Percentiles rank a stretch among this genome's conserved stretches.
Evolutionary conservation across 2,797 vertebrate genomes (phyloP).

Genomic region (Smutsia gigantea): DNA sequence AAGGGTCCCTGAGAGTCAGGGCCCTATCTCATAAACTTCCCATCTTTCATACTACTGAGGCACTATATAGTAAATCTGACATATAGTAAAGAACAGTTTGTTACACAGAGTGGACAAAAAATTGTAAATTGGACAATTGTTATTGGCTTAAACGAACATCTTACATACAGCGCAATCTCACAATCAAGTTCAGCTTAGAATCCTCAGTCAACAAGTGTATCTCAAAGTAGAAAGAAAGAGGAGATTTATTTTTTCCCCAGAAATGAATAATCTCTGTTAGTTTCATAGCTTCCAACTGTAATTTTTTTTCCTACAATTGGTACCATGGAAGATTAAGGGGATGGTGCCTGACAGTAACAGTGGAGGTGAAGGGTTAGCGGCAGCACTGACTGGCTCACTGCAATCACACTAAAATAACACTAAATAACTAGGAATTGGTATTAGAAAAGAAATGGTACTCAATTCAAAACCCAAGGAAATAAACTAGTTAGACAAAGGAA

Average conservation of each 20-base stretch:
- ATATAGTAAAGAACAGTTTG: background rate
- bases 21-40: background rate
- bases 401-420: background rate
- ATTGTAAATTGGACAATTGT: background rate
- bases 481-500: background rate
- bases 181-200: background rate
- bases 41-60: background rate
- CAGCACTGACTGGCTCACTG: background rate
- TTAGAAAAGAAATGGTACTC: background rate
- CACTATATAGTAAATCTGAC: background rate
- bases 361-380: background rate
- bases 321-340: background rate
- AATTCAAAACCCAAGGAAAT: background rate
- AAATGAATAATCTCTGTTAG: constrained; percentile 13
- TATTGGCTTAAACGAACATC: too few species aligned
- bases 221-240: background rate
- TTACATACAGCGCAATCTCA: background rate
- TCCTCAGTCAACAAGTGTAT: background rate
- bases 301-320: background rate
- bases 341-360: background rate
- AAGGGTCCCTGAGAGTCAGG: background rate
- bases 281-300: constrained; percentile 4
- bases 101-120: background rate
- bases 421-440: background rate
- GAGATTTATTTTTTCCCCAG: background rate